These are phyloP conservation scores for Stenchaetothrips biformis DNA, from an alignment of 2,888 invertebrate species.

Conservation along the genomic window DNA sequence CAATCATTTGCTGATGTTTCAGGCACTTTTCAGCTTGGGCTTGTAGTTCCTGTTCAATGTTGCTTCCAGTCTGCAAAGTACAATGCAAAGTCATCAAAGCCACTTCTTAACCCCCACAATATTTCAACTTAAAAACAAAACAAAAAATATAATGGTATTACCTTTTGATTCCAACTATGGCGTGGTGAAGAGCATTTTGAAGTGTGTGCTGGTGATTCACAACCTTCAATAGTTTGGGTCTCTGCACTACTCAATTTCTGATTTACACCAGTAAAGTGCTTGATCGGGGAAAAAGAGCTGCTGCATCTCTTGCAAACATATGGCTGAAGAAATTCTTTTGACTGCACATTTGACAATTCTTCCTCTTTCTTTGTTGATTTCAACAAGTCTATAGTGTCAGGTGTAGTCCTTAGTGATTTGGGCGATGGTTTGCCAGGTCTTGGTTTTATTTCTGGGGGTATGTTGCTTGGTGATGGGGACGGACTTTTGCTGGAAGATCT, in stretches of 20 bases:
- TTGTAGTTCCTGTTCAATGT: neutral
- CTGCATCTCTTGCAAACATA: neutral
- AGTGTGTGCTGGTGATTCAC: neutral
- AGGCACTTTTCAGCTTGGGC: conserved; percentile 1
- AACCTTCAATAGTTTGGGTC: neutral
- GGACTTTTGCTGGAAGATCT: conserved; percentile 16
- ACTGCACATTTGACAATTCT: neutral
- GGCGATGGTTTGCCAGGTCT: conserved; percentile 3
- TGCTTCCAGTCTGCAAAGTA: neutral
- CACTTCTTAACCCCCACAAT: neutral
- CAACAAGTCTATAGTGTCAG: neutral
- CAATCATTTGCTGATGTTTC: conserved; percentile 26
- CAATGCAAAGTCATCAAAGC: neutral
- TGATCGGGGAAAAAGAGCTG: neutral
- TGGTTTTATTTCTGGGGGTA: neutral
- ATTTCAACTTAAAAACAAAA: neutral
- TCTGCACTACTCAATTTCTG: neutral
- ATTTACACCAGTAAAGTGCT: no score
- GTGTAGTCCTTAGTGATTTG: neutral
- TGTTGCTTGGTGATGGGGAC: neutral
- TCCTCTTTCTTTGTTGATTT: conserved; percentile 26
- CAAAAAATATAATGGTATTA: neutral
- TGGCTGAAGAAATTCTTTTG: neutral
- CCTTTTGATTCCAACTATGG: conserved; percentile 3
- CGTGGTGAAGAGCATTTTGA: neutral